Conservation (phyloP, 2,113 vertebrate species). For the Pantherophis guttatus region DNA sequence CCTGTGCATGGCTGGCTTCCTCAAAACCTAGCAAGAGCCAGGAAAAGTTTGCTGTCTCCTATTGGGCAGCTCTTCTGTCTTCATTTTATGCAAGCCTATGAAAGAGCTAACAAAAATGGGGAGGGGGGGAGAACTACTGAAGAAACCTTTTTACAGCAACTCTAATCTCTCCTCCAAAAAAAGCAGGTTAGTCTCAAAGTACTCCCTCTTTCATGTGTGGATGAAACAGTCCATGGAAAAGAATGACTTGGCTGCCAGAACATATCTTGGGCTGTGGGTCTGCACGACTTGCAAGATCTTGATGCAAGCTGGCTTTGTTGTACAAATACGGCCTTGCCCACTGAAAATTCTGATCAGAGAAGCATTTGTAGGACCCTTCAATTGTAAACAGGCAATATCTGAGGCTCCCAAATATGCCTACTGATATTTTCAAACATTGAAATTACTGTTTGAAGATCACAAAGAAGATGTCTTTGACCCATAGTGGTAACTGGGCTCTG, state of each 20-base stretch:
- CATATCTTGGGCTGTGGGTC: background rate
- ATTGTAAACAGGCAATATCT: background rate
- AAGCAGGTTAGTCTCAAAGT: background rate
- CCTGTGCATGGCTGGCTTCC: background rate
- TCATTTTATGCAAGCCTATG: background rate
- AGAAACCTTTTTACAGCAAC: background rate
- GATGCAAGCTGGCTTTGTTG: background rate
- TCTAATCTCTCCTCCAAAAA: background rate
- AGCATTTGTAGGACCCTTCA: background rate
- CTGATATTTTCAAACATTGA: background rate
- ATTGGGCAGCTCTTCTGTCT: background rate
- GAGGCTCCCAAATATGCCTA: background rate
- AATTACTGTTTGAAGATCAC: background rate
- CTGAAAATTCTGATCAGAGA: background rate
- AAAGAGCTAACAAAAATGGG: background rate
- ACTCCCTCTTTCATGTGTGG: background rate
- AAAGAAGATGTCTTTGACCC: background rate
- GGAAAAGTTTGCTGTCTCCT: background rate
- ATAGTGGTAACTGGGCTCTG: background rate
- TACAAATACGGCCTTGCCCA: background rate
- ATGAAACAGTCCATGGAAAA: background rate
- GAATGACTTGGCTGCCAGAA: background rate
- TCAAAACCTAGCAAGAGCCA: background rate
- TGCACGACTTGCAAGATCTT: background rate
- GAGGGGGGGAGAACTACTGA: background rate